phyloP scores from a whole-genome alignment of 2,888 invertebrate genomes.

The Trisateles emortualis region DNA sequence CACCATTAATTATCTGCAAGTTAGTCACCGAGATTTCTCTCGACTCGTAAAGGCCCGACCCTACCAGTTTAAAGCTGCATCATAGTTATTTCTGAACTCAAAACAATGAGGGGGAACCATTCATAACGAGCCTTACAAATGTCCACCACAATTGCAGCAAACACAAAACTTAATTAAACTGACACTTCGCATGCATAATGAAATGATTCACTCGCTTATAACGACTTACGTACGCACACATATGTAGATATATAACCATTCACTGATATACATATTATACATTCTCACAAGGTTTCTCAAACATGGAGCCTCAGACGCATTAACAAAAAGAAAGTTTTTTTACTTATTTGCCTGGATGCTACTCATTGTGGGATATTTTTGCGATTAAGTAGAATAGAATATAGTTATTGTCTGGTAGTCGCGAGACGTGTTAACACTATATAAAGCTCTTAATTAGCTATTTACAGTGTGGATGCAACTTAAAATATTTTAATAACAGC shows the following conservation, averaged over 20 bases:
- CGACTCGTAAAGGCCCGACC: conserved; percentile 13
- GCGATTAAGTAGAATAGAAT: conserved; percentile 24
- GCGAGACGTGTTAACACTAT: conserved; percentile 11
- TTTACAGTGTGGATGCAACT: conserved; percentile 16
- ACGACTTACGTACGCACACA: conserved; percentile 29
- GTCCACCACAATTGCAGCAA: conserved; percentile 73
- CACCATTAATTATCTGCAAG: conserved; percentile 44
- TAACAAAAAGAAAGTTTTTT: conserved; percentile 39
- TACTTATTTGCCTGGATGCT: conserved; percentile 21
- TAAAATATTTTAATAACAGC: conserved; percentile 8
- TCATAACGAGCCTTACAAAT: conserved; percentile 72
- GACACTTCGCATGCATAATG: conserved; percentile 81
- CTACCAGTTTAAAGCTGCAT: conserved; percentile 58
- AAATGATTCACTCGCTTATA: conserved; percentile 75
- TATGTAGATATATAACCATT: conserved; percentile 15
- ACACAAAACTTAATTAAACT: conserved; percentile 83
- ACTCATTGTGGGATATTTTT: conserved; percentile 32
- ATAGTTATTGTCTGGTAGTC: conserved; percentile 18
- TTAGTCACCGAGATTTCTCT: conserved; percentile 27
- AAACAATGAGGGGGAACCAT: conserved; percentile 65
- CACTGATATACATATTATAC: background rate
- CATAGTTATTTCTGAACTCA: conserved; percentile 70
- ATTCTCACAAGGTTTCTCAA: conserved; percentile 46
- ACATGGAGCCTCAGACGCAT: conserved; percentile 26
- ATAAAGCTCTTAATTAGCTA: conserved; percentile 27